phyloP scores from a whole-genome alignment of 1,140 invertebrate genomes.

The Coptotermes formosanus region DNA sequence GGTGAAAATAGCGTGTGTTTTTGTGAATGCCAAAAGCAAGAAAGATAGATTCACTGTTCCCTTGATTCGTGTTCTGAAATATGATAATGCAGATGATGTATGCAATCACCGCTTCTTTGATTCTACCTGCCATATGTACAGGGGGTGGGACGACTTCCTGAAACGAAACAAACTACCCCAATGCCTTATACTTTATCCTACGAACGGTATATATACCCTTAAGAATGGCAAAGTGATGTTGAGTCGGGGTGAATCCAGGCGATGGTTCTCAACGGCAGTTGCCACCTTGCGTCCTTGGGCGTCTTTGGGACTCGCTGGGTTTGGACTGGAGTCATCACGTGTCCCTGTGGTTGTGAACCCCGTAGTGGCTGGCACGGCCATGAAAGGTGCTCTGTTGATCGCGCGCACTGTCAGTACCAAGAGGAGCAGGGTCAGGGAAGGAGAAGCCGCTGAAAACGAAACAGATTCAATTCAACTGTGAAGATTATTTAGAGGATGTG shows the following conservation, averaged over 20 bases:
- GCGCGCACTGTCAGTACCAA: not conserved
- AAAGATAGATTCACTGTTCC: not conserved
- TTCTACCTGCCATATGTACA: not conserved
- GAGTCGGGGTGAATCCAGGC: not conserved
- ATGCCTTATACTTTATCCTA: not conserved
- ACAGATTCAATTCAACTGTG: not conserved
- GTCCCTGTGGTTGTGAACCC: not conserved
- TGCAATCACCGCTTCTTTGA: not conserved
- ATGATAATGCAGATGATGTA: not conserved
- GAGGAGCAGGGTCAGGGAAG: not conserved
- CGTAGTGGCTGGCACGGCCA: not conserved
- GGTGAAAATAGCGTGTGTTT: not conserved
- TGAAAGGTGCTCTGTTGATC: not conserved
- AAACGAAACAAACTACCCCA: not conserved
- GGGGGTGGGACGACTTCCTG: not conserved
- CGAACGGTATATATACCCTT: not conserved
- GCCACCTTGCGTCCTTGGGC: not conserved
- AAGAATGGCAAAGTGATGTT: not conserved
- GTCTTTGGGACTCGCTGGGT: not conserved
- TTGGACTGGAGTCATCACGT: not conserved
- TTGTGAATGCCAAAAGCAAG: not conserved
- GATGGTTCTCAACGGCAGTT: not conserved
- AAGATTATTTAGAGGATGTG: too few relatives aligned
- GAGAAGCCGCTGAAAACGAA: not conserved
- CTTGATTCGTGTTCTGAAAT: not conserved